Evolutionary conservation across 2,797 vertebrate genomes (phyloP).

Genomic region (Vireo griseus): DNA sequence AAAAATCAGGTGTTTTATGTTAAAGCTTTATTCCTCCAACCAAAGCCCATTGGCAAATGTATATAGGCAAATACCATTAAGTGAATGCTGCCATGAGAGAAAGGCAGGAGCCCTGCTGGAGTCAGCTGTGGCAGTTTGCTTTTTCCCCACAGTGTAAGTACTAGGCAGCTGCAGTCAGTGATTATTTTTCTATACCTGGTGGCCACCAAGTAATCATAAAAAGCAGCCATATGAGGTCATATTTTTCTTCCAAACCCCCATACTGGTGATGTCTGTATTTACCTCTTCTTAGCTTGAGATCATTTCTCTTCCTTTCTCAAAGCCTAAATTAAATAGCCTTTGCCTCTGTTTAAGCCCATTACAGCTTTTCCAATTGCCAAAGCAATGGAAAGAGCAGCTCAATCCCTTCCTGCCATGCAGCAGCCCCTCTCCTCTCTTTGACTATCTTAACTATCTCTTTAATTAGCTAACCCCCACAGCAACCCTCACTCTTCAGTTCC

Average conservation of each 20-base stretch:
- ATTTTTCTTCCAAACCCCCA: not conserved
- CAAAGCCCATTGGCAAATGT: not conserved
- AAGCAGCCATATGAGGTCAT: not conserved
- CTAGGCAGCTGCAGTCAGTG: not conserved
- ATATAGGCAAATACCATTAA: not conserved
- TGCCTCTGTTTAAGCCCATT: slow-evolving; percentile 4
- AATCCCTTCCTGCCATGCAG: not conserved
- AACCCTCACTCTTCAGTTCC: not conserved
- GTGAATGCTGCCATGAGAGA: not conserved
- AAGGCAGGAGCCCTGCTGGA: not conserved
- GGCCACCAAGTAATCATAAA: not conserved
- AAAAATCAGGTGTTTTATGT: not conserved
- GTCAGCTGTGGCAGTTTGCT: not conserved
- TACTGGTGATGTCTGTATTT: not conserved
- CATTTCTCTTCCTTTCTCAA: not conserved
- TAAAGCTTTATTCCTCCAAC: not conserved
- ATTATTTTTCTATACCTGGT: not conserved
- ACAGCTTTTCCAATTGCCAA: not conserved
- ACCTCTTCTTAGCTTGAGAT: not conserved
- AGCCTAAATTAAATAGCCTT: not conserved
- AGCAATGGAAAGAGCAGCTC: not conserved
- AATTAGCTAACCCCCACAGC: not conserved
- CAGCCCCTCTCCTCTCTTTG: not conserved
- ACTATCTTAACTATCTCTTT: not conserved
- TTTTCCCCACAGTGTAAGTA: not conserved